These are phyloP conservation scores for Pissodes strobi DNA, from an alignment of 1,140 invertebrate genomes.

Conservation along the genomic window DNA sequence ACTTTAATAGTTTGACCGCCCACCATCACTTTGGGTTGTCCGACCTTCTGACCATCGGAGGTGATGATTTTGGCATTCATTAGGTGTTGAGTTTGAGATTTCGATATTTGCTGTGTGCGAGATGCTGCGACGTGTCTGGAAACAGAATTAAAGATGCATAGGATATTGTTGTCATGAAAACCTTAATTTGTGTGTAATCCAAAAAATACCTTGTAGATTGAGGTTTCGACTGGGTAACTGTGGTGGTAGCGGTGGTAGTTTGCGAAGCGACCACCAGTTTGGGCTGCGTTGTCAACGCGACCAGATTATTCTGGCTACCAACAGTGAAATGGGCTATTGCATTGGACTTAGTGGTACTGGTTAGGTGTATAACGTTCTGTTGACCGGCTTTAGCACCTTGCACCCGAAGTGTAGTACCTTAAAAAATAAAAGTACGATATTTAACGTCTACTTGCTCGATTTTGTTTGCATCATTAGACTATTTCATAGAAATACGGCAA, in stretches of 20 bases:
- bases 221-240: conserved; percentile 32
- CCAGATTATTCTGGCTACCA: conserved; percentile 57
- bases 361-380: conserved; percentile 55
- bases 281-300: conserved; percentile 49
- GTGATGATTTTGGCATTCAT: conserved; percentile 55
- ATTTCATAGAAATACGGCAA: no score
- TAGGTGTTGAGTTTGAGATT: conserved; percentile 54
- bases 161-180: no score
- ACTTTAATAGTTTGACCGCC: conserved; percentile 41
- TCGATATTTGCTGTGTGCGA: conserved; percentile 6
- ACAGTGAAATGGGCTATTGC: conserved; percentile 56
- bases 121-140: conserved; percentile 23
- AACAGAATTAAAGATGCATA: neutral
- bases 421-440: no score
- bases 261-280: conserved; percentile 49
- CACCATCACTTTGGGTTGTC: conserved; percentile 49
- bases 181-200: no score
- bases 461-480: no score
- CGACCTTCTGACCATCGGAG: conserved; percentile 49
- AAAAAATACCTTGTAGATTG: conserved; percentile 24
- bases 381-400: conserved; percentile 55
- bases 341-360: conserved; percentile 45
- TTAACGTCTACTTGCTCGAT: no score
- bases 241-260: conserved; percentile 42
- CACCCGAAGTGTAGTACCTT: conserved; percentile 55